Conservation (phyloP, 1,140 invertebrate genomes). For the Nylanderia fulva region DNA sequence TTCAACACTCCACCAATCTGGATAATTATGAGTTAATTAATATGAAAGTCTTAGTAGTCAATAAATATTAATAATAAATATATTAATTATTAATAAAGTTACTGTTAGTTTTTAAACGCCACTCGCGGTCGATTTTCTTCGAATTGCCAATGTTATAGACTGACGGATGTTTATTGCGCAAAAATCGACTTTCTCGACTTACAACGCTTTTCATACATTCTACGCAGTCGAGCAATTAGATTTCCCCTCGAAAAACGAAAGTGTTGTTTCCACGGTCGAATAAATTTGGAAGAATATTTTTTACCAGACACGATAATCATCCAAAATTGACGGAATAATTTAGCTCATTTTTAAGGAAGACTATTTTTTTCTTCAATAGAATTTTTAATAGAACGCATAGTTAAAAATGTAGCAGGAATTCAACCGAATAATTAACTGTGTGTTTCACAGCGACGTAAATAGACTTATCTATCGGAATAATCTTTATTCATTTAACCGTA, state of each 20-base stretch:
- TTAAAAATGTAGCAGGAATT: neutral
- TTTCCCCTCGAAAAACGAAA: slow-evolving; percentile 78
- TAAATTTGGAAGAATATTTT: neutral
- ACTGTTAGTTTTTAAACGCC: neutral
- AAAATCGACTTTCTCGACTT: slow-evolving; percentile 47
- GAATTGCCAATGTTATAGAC: neutral
- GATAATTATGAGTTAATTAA: neutral
- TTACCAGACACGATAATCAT: slow-evolving; percentile 22
- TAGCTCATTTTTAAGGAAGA: neutral
- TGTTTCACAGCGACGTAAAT: slow-evolving; percentile 17
- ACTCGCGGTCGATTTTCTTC: neutral
- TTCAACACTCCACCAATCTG: neutral
- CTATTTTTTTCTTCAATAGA: neutral
- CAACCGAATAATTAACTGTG: neutral
- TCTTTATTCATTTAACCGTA: slow-evolving; percentile 1
- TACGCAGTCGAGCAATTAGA: slow-evolving; percentile 56
- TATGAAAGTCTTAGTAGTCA: too few relatives aligned
- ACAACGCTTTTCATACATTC: slow-evolving; percentile 66
- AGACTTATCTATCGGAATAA: slow-evolving; percentile 25
- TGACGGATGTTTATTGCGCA: slow-evolving; percentile 49
- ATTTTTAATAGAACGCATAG: neutral
- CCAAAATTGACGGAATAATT: neutral
- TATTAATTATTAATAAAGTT: neutral
- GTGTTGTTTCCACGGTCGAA: slow-evolving; percentile 63
- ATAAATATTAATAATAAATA: too few relatives aligned